Evolutionary conservation across 2,113 vertebrate genomes (phyloP), one percentile per base, ranked within the genome.

Genomic region (Nestor notabilis): DNA sequence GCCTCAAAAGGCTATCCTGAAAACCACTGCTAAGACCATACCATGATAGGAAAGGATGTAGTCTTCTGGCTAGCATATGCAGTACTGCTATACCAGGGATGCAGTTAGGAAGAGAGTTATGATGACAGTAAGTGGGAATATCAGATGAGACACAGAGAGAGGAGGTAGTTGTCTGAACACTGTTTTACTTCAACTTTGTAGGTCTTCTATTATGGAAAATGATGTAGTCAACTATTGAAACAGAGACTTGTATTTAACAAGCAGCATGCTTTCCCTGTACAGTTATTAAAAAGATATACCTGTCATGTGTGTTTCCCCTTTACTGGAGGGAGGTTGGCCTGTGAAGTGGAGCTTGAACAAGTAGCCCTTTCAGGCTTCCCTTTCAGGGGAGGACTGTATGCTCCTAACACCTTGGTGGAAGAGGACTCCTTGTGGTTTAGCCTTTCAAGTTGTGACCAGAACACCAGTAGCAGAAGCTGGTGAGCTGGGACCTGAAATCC

Each of bases 301-400:
- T 55, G 63, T 49, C 4, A 7, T 18, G 0, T 19, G 60, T 52
- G 12, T 44, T 80, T 91, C 28, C 19, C 39, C 58, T 56, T 65
- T 90, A 29, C 60, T 83, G 80, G 41, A 35, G 14, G 18, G 55
- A 60, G 19, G 5, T 27, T 52, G n/a, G 7, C 44, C 21, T 72
- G 29, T 80, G 49, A 49, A 52, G 33, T 4, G 10, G 28, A 24
- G 44, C 9, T 69, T 61, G n/a, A 56, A 64, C 39, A 86, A 16
- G 24, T 35, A 71, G 31, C n/a, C n/a, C n/a, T n/a, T n/a, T n/a
- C n/a, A n/a, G n/a, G n/a, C n/a, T n/a, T n/a, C n/a, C n/a, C 33
- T 49, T 70, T 37, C 1, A 1, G 23, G 7, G 14, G 23, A n/a
- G 39, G 27, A 21, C 16, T 52, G n/a, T 25, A 1, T 2, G 17